Evolutionary conservation across 2,797 vertebrate species (phyloP), one percentile per base, ranked within the genome.

Genomic region (Strix occidentalis): DNA sequence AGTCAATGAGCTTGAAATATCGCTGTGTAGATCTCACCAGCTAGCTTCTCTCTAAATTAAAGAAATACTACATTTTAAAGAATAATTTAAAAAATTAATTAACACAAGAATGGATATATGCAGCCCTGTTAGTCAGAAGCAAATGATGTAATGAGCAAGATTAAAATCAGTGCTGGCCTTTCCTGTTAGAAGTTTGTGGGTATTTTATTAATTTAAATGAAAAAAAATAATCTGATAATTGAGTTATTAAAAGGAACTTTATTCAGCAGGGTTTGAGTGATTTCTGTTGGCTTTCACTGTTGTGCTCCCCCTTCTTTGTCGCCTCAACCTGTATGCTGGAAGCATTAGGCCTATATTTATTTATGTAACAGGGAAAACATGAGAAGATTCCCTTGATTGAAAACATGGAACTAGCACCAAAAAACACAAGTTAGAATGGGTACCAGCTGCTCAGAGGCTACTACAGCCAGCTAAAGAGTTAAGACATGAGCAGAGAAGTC

Each of bases 161-260:
- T 57, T 64, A 78, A 80, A 94, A 92, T 77, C 65, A 89, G 50
- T 20, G 25, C 69, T 91, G 65, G 78, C 61, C 37, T 74, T 92
- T 94, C 60, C 75, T 85, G n/a, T 51, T 77, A 68, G 57, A 70
- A 54, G 26, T 87, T 85, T 70, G 76, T 68, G 61, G 37, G 21
- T 48, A n/a, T 92, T 76, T 89, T 82, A 94, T 79, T 91, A 87
- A 78, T 77, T 84, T 83, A 74, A 68, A 72, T 82, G 54, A 66
- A 56, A 87, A 89, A 79, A 70, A 84, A 89, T 46, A 92, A 57
- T 12, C n/a, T 65, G 76, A 16, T 94, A 83, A 88, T 75, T 81
- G 19, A 84, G 78, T 78, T 89, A 39, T 69, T 78, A 4, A 16
- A 58, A 39, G 65, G 79, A 89, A 53, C 53, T 94, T 92, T 24